Conservation (phyloP, 2,888 invertebrate species). For the Watsonalla cultraria region DNA sequence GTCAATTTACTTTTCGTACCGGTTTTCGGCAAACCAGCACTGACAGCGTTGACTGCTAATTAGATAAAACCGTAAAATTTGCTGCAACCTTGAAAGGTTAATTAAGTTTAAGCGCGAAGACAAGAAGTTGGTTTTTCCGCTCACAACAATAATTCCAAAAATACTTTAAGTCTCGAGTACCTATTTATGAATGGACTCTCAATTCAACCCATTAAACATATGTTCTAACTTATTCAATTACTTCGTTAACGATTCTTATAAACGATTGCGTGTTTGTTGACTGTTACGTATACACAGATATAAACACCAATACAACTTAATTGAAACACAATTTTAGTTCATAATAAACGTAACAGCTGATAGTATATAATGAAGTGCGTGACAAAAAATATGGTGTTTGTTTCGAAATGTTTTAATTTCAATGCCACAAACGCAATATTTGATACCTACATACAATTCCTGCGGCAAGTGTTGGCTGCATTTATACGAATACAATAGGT, state of each 20-base stretch:
- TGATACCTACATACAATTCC: conserved; percentile 41
- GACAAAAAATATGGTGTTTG: conserved; percentile 40
- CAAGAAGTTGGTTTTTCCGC: not conserved
- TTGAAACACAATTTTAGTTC: conserved; percentile 16
- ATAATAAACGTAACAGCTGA: conserved; percentile 10
- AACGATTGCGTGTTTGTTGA: not conserved
- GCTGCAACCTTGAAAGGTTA: not conserved
- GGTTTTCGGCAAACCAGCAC: too few relatives aligned
- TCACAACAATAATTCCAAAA: too few relatives aligned
- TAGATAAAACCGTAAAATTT: too few relatives aligned
- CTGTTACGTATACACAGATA: conserved; percentile 38
- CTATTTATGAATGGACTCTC: too few relatives aligned
- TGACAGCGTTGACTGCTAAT: too few relatives aligned
- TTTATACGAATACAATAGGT: conserved; percentile 31
- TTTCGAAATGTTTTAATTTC: conserved; percentile 50
- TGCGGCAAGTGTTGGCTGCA: conserved; percentile 43
- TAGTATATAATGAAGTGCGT: conserved; percentile 34
- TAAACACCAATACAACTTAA: conserved; percentile 38
- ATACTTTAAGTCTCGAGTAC: too few relatives aligned
- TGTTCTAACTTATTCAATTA: too few relatives aligned
- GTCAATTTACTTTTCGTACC: not conserved
- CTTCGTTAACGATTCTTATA: too few relatives aligned
- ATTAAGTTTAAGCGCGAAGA: conserved; percentile 1
- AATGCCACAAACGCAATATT: conserved; percentile 48
- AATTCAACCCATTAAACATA: too few relatives aligned